Evolutionary conservation across 1,140 invertebrate genomes (phyloP).

Genomic region (Aleiodes sp.): DNA sequence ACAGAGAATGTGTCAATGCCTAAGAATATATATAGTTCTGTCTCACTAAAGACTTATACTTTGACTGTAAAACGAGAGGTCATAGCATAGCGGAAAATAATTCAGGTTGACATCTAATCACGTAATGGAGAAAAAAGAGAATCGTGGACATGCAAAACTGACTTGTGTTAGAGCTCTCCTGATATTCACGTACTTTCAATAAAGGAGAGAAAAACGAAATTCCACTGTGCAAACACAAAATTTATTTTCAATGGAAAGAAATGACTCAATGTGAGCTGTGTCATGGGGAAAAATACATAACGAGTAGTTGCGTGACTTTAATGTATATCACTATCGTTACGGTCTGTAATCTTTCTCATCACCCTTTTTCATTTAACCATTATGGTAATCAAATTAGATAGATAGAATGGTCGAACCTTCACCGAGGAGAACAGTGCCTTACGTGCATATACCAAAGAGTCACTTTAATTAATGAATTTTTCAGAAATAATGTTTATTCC

Average conservation of each 20-base stretch:
- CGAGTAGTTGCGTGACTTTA: no score
- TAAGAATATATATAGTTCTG: not conserved
- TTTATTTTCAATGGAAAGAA: no score
- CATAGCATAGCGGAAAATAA: not conserved
- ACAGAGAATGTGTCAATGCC: not conserved
- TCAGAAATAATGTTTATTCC: no score
- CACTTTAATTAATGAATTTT: slow-evolving; percentile 11
- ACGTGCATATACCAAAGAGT: not conserved
- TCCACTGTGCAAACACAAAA: not conserved
- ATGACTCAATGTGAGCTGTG: no score
- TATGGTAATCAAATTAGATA: slow-evolving; percentile 53
- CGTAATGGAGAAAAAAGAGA: slow-evolving; percentile 57
- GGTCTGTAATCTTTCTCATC: slow-evolving; percentile 35
- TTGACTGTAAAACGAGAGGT: no score
- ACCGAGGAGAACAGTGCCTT: not conserved
- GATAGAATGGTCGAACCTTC: slow-evolving; percentile 46
- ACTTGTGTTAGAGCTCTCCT: not conserved
- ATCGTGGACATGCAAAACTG: slow-evolving; percentile 49
- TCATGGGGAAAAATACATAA: no score
- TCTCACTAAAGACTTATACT: no score
- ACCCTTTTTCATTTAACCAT: slow-evolving; percentile 36
- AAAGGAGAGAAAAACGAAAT: not conserved
- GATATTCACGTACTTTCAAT: not conserved
- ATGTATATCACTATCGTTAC: no score
- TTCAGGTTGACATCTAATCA: slow-evolving; percentile 50